A percentile compares a stretch with the other conserved stretches of the same genome.
These are phyloP conservation scores for Fragum whitleyi DNA, from an alignment of 2,888 invertebrate genomes.

Conservation along the genomic window DNA sequence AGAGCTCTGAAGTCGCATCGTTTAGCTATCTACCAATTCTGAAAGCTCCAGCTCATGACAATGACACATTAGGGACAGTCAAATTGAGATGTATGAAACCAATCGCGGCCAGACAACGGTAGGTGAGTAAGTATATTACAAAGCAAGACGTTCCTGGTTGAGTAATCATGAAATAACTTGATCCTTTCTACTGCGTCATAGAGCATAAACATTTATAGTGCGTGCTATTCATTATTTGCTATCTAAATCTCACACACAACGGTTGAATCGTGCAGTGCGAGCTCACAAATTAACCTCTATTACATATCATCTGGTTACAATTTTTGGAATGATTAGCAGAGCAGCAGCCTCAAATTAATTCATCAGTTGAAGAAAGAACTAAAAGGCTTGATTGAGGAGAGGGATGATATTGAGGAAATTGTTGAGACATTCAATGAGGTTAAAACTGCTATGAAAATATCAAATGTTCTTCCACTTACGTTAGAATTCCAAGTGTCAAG, in stretches of 20 bases:
- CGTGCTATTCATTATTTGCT: conserved; percentile 32
- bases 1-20: no score
- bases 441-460: neutral
- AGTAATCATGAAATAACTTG: conserved; percentile 10
- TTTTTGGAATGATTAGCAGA: neutral
- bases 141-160: conserved; percentile 27
- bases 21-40: no score
- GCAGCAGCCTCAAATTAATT: no score
- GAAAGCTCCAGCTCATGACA: no score
- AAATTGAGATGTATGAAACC: no score
- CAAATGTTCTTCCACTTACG: neutral
- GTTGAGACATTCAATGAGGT: neutral
- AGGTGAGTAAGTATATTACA: conserved; percentile 35
- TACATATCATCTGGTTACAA: conserved; percentile 6
- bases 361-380: neutral
- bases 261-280: conserved; percentile 31
- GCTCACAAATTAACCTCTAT: conserved; percentile 30
- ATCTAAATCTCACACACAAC: conserved; percentile 24
- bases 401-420: neutral
- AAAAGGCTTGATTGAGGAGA: neutral
- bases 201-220: conserved; percentile 37
- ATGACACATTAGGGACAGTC: no score
- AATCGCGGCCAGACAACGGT: conserved; percentile 26
- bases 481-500: neutral
- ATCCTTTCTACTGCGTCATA: conserved; percentile 26